These are phyloP conservation scores for Morpho deidamia DNA, from an alignment of 2,888 invertebrate species.

Conservation along the genomic window DNA sequence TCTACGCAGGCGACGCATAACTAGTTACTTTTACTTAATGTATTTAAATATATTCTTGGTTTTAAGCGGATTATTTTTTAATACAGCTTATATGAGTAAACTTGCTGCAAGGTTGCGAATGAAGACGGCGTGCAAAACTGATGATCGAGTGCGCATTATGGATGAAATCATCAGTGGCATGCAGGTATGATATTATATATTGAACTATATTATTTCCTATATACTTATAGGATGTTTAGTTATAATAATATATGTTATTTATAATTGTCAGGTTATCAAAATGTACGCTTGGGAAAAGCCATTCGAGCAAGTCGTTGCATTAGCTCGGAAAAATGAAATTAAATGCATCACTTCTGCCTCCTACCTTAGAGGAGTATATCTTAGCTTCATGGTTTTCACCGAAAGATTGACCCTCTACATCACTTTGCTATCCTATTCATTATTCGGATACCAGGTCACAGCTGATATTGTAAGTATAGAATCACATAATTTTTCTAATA, in stretches of 20 bases:
- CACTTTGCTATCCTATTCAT: conserved; percentile 86
- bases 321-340: conserved; percentile 84
- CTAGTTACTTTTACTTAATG: too few relatives aligned
- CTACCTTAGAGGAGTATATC: conserved; percentile 82
- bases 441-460: conserved; percentile 80
- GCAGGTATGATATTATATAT: conserved; percentile 78
- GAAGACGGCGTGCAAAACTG: conserved; percentile 90
- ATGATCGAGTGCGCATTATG: conserved; percentile 94
- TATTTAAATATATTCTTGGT: neutral
- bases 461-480: conserved; percentile 72
- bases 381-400: conserved; percentile 88
- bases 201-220: too few relatives aligned
- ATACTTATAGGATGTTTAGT: too few relatives aligned
- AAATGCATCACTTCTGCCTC: conserved; percentile 80
- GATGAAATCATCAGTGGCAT: conserved; percentile 96
- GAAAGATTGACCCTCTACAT: conserved; percentile 90
- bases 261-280: conserved; percentile 87
- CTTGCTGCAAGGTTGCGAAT: conserved; percentile 82
- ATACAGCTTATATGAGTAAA: conserved; percentile 81
- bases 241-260: neutral
- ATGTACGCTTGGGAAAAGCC: conserved; percentile 98
- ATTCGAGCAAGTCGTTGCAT: conserved; percentile 88
- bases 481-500: too few relatives aligned
- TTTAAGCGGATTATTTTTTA: neutral
- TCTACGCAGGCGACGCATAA: too few relatives aligned